Percentiles rank a stretch among this genome's conserved stretches.
These are phyloP conservation scores for Octodonta nipae DNA, from an alignment of 2,888 invertebrate species.

Conservation along the genomic window DNA sequence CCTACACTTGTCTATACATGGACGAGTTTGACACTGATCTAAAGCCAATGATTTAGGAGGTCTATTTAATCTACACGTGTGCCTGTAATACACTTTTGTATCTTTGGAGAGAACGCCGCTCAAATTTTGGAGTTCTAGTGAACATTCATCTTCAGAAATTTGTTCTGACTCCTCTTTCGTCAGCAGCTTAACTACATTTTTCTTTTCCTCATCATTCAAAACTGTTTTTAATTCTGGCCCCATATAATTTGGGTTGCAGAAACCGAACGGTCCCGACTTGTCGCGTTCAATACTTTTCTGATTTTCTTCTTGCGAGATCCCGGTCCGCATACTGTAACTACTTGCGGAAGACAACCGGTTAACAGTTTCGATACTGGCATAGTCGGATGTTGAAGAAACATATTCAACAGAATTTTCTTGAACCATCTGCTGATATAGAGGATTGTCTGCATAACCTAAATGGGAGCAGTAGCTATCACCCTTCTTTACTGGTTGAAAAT, in stretches of 20 bases:
- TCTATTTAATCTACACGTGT: slow-evolving; percentile 24
- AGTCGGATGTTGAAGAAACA: slow-evolving; percentile 58
- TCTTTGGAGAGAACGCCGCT: slow-evolving; percentile 27
- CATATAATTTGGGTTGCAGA: slow-evolving; percentile 64
- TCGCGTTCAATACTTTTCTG: slow-evolving; percentile 22
- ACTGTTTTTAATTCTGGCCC: slow-evolving; percentile 46
- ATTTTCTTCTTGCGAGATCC: slow-evolving; percentile 31
- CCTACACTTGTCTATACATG: slow-evolving; percentile 28
- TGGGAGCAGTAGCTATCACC: slow-evolving; percentile 45
- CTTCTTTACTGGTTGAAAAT: slow-evolving; percentile 39
- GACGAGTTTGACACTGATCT: slow-evolving; percentile 17
- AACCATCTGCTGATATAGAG: slow-evolving; percentile 42
- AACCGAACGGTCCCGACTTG: slow-evolving; percentile 44
- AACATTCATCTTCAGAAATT: slow-evolving; percentile 22
- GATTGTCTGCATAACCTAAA: slow-evolving; percentile 36
- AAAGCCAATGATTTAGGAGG: slow-evolving; percentile 40
- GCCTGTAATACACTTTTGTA: slow-evolving; percentile 30
- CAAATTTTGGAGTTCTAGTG: slow-evolving; percentile 29
- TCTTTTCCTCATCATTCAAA: slow-evolving; percentile 20
- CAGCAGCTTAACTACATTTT: slow-evolving; percentile 16
- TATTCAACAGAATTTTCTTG: slow-evolving; percentile 43
- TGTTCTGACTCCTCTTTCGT: slow-evolving; percentile 13
- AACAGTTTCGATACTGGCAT: slow-evolving; percentile 59
- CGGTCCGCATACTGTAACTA: slow-evolving; percentile 35
- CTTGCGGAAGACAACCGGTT: slow-evolving; percentile 42